phyloP scores from a whole-genome alignment of 37 sponge, comb jelly and placozoan genomes.

The Eunapius fragilis region DNA sequence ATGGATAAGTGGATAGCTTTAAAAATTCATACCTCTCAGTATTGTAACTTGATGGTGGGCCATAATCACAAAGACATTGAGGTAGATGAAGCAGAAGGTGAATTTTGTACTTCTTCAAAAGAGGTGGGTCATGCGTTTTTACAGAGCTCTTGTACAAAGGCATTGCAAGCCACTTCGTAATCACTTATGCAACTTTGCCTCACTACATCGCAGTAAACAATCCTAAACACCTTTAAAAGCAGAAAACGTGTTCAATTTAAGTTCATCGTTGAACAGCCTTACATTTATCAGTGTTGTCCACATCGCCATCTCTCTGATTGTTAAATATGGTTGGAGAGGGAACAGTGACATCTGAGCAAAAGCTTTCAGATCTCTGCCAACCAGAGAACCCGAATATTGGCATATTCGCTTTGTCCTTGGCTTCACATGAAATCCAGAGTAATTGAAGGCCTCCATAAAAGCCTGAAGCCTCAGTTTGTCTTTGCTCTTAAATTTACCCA shows the following conservation, averaged over 20 bases:
- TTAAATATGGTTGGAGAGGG: constrained; percentile 4
- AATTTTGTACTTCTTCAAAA: not conserved
- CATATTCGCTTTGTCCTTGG: constrained; percentile 10
- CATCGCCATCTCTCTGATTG: not conserved
- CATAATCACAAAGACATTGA: constrained; percentile 34
- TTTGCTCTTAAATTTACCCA: not conserved
- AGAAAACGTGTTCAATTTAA: not conserved
- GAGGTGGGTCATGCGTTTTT: not conserved
- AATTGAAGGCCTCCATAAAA: constrained; percentile 25
- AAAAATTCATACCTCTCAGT: constrained; percentile 36
- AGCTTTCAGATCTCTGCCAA: constrained; percentile 56
- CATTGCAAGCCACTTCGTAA: not conserved
- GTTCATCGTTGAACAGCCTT: not conserved
- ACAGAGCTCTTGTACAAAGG: constrained; percentile 40
- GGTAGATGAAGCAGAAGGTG: constrained; percentile 21
- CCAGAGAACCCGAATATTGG: constrained; percentile 36
- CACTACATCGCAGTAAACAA: constrained; percentile 6
- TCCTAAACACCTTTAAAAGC: constrained; percentile 18
- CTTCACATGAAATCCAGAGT: constrained; percentile 30
- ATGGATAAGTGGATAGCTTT: not conserved
- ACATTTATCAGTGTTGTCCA: constrained; percentile 15
- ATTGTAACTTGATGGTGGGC: constrained; percentile 31
- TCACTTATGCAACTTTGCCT: not conserved
- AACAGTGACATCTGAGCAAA: constrained; percentile 37
- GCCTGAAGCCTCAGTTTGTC: constrained; percentile 38